A percentile compares a stretch with the other conserved stretches of the same genome.
These are phyloP conservation scores for Dryobates pubescens DNA, from an alignment of 2,797 vertebrate genomes.

Conservation along the genomic window DNA sequence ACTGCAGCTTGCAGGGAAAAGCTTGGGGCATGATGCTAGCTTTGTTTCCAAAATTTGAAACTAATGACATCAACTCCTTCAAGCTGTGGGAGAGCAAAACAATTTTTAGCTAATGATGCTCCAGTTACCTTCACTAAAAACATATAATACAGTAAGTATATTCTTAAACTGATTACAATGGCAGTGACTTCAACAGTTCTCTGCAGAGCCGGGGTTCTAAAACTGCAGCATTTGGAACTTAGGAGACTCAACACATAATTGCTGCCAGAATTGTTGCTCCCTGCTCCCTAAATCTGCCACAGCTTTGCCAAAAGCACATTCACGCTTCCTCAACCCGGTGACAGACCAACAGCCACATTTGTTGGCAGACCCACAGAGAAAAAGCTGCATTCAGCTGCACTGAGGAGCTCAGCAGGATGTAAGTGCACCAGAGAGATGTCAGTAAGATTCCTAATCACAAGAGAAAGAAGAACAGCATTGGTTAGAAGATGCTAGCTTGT, in stretches of 20 bases:
- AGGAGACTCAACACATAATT: neutral
- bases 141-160: neutral
- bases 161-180: conserved; percentile 4
- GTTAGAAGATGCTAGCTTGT: neutral
- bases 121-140: neutral
- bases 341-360: neutral
- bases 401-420: neutral
- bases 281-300: neutral
- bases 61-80: neutral
- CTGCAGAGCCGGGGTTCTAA: neutral
- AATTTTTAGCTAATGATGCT: conserved; percentile 5
- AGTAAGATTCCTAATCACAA: neutral
- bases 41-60: neutral
- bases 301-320: neutral
- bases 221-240: conserved; percentile 23
- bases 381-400: neutral
- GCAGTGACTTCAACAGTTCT: neutral
- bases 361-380: neutral
- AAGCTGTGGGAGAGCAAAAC: neutral
- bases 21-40: neutral
- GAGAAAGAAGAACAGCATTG: neutral
- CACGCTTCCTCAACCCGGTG: neutral
- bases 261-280: neutral
- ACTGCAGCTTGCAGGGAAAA: neutral
- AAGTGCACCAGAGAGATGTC: neutral